Evolutionary conservation across 2,888 invertebrate genomes (phyloP), one percentile per base, ranked within the genome.

Genomic region (Drosophila mimica): DNA sequence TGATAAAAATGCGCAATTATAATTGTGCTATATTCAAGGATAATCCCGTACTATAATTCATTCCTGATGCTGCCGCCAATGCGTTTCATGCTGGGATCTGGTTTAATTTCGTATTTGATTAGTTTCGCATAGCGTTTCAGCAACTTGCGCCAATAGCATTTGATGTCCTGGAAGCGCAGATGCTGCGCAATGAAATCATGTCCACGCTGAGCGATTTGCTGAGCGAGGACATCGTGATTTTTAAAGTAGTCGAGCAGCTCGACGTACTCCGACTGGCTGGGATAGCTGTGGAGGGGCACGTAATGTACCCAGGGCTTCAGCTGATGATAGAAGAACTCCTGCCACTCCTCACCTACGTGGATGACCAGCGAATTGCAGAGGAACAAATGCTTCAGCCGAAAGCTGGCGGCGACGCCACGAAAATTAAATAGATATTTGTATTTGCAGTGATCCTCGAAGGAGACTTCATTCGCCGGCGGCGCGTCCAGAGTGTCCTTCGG

Each of bases 271-370:
- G 95, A 93, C 92, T 96, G 94, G 30, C 94, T 95, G 17, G 96
- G 94, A 82, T 95, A 94, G 33, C 95, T 95, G 76, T 94, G 94
- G 1, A 99, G 95, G 0, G 99, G 99, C 78, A 99, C 95, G 92
- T 98, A 99, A 93, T 99, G 99, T 48, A 98, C 95, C 99, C 99
- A 99, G 0, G 99, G 98, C 92, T 96, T 97, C 89, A 99, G 93
- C 13, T 96, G 95, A 4, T 96, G 95, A 92, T 99, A 99, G 93
- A 98, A 99, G 93, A 99, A 99, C 94, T 99, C 99, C 46, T 95
- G 94, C 99, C 99, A 99, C 77, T 98, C 97, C 82, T 97, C 94
- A 0, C 98, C 99, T 2, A 99, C 98, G 92, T 99, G 99, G 90
- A 99, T 97, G 0, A 99, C 97, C 46, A 99, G 93, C 0, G 98